A percentile compares a stretch with the other conserved stretches of the same genome.
These are phyloP conservation scores for Danio aesculapii DNA, from an alignment of 2,797 vertebrate genomes.

Conservation along the genomic window DNA sequence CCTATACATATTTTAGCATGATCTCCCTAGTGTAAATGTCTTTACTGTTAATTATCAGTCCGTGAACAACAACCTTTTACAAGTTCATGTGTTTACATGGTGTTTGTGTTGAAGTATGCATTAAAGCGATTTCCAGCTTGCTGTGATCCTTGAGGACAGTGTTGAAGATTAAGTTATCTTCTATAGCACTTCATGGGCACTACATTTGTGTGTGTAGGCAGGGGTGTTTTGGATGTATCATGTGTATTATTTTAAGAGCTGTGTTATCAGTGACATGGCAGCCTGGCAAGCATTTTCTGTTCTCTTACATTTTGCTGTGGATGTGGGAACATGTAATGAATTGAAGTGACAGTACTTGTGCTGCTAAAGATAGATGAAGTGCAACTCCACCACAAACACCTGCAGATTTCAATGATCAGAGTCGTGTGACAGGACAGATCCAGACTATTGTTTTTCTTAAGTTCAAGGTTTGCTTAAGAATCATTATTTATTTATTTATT, in stretches of 20 bases:
- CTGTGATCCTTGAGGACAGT: slow-evolving; percentile 11
- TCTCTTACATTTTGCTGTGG: neutral
- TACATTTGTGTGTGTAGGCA: neutral
- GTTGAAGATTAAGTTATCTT: slow-evolving; percentile 8
- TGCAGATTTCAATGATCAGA: neutral
- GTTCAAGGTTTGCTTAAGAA: neutral
- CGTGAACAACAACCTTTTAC: neutral
- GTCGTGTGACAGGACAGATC: neutral
- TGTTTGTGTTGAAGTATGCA: neutral
- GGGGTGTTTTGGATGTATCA: slow-evolving; percentile 1
- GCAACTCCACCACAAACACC: neutral
- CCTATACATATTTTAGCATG: neutral
- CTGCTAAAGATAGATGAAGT: neutral
- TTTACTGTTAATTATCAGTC: neutral
- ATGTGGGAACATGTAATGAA: slow-evolving; percentile 11
- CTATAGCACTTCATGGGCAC: neutral
- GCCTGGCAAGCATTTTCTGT: slow-evolving; percentile 1
- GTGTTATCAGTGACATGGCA: neutral
- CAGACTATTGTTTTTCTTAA: neutral
- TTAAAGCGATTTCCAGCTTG: neutral
- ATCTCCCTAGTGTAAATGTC: neutral
- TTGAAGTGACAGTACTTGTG: slow-evolving; percentile 29
- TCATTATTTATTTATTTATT: too few relatives aligned
- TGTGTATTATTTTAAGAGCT: neutral
- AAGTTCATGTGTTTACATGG: slow-evolving; percentile 19